phyloP scores from a whole-genome alignment of 2,888 invertebrate species.

The Alsophila aescularia region DNA sequence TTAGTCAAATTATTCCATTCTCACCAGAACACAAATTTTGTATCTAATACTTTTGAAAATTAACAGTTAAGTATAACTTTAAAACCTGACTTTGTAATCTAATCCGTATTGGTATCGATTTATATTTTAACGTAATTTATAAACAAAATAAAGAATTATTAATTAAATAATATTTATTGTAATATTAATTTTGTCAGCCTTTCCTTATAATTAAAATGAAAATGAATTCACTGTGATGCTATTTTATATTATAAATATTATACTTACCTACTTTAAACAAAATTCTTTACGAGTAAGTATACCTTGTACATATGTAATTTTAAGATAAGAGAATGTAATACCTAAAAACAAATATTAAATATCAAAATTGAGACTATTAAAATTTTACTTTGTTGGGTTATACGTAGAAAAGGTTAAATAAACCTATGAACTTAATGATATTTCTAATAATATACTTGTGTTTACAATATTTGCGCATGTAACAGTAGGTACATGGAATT shows the following conservation, averaged over 20 bases:
- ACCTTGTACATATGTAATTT: constrained; percentile 18
- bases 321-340: constrained; percentile 7
- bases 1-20: no score
- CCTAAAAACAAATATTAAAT: constrained; percentile 5
- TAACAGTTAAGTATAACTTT: no score
- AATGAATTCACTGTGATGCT: constrained; percentile 82
- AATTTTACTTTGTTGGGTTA: not conserved
- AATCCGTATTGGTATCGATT: no score
- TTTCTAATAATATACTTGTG: not conserved
- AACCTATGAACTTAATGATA: no score
- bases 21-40: no score
- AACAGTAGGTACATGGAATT: not conserved
- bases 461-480: not conserved
- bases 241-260: constrained; percentile 49
- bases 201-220: constrained; percentile 36
- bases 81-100: no score
- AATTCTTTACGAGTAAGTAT: constrained; percentile 19
- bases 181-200: not conserved
- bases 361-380: not conserved
- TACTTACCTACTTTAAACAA: constrained; percentile 9
- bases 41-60: no score
- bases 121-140: no score
- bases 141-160: no score
- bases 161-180: not conserved
- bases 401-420: not conserved